Conservation (phyloP, 2,888 invertebrate genomes). For the Orthosia cruda region DNA sequence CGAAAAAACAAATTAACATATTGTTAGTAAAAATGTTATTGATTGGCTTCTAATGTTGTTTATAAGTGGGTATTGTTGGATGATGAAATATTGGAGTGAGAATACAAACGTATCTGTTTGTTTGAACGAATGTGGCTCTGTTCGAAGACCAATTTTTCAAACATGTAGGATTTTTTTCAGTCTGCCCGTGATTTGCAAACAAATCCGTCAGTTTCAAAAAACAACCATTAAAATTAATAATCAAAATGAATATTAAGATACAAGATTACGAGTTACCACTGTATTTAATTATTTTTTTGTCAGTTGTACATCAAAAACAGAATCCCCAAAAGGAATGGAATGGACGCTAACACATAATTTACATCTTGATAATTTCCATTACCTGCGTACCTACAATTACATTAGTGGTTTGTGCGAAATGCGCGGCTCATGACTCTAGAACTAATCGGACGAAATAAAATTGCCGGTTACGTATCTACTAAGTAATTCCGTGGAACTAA, state of each 20-base stretch:
- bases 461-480: slow-evolving; percentile 66
- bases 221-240: slow-evolving; percentile 47
- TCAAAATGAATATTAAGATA: slow-evolving; percentile 40
- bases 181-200: slow-evolving; percentile 3
- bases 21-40: slow-evolving; percentile 44
- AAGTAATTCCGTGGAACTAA: slow-evolving; percentile 64
- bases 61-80: slow-evolving; percentile 22
- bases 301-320: slow-evolving; percentile 35
- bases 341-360: slow-evolving; percentile 52
- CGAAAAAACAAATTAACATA: slow-evolving; percentile 57
- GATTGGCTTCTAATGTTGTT: slow-evolving; percentile 9
- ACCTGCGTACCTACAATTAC: slow-evolving; percentile 58
- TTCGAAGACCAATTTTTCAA: background rate
- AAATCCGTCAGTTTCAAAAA: slow-evolving; percentile 20
- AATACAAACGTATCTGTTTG: background rate
- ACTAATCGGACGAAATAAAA: slow-evolving; percentile 82
- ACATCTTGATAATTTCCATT: slow-evolving; percentile 61
- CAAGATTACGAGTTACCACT: slow-evolving; percentile 30
- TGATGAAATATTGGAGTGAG: slow-evolving; percentile 1
- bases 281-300: slow-evolving; percentile 46
- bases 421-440: slow-evolving; percentile 79
- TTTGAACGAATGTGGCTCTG: background rate
- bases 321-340: slow-evolving; percentile 40
- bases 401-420: slow-evolving; percentile 61
- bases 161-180: background rate